A percentile compares a stretch with the other conserved stretches of the same genome.
phyloP scores from a whole-genome alignment of 2,113 vertebrate genomes.

The Corythoichthys haematopterus region DNA sequence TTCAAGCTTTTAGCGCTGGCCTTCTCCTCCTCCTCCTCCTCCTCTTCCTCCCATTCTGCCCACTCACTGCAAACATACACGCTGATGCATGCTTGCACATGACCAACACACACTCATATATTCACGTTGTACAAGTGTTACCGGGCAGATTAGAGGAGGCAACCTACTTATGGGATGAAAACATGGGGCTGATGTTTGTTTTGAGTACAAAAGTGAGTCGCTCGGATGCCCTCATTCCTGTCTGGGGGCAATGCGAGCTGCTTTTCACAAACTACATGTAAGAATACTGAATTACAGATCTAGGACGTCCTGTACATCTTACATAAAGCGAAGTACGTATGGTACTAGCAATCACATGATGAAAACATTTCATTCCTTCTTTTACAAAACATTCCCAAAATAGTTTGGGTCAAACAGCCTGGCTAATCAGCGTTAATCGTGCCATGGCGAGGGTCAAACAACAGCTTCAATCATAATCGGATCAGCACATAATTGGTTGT shows the following conservation, averaged over 20 bases:
- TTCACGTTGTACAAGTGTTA: constrained; percentile 61
- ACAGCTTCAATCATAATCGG: constrained; percentile 11
- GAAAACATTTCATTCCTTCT: neutral
- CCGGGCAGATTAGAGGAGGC: constrained; percentile 67
- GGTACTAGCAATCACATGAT: neutral
- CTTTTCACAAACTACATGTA: neutral
- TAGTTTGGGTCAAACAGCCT: neutral
- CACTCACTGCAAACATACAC: constrained; percentile 60
- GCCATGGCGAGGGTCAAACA: neutral
- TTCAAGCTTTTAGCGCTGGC: constrained; percentile 62
- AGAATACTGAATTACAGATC: neutral
- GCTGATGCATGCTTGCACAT: constrained; percentile 47
- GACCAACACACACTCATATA: constrained; percentile 29
- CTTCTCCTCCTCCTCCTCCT: constrained; percentile 42
- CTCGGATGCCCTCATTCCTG: constrained; percentile 43
- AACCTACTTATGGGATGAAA: constrained; percentile 63
- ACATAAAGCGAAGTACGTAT: neutral
- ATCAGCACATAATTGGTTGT: neutral
- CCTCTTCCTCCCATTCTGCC: constrained; percentile 35
- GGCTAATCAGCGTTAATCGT: constrained; percentile 1
- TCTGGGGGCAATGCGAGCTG: constrained; percentile 40
- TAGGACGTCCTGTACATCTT: neutral
- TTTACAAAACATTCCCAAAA: constrained; percentile 6
- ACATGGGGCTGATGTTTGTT: constrained; percentile 51
- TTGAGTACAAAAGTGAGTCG: constrained; percentile 40